Evolutionary conservation across 2,888 invertebrate species (phyloP).

Genomic region (Julus scandinavius): DNA sequence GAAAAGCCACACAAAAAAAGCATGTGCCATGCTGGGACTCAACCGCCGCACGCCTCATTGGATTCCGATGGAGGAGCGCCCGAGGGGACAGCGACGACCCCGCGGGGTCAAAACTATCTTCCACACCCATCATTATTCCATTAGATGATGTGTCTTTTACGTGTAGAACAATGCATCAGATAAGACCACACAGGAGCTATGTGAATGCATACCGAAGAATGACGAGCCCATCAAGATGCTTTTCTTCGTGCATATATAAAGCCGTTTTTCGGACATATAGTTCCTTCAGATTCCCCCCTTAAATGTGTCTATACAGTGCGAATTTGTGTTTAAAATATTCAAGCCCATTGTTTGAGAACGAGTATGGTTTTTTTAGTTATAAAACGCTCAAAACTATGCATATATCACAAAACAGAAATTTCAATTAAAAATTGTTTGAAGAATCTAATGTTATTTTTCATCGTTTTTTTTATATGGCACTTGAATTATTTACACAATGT

Average conservation of each 20-base stretch:
- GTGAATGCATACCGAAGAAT: not conserved
- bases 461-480: too few relatives aligned
- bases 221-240: not conserved
- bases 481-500: too few relatives aligned
- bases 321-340: too few relatives aligned
- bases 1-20: slow-evolving; percentile 20
- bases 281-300: not conserved
- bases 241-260: not conserved
- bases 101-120: not conserved
- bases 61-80: not conserved
- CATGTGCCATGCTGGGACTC: slow-evolving; percentile 3
- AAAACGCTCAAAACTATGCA: too few relatives aligned
- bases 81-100: not conserved
- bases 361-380: too few relatives aligned
- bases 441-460: too few relatives aligned
- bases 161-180: slow-evolving; percentile 3
- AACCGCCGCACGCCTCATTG: not conserved
- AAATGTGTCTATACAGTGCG: too few relatives aligned
- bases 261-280: not conserved
- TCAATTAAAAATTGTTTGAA: too few relatives aligned
- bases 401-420: too few relatives aligned
- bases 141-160: slow-evolving; percentile 3
- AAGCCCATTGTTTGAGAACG: not conserved
- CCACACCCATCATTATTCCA: slow-evolving; percentile 33
- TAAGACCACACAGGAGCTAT: slow-evolving; percentile 6